Evolutionary conservation across 2,797 vertebrate species (phyloP).

Genomic region (Chloroceryle amazona): DNA sequence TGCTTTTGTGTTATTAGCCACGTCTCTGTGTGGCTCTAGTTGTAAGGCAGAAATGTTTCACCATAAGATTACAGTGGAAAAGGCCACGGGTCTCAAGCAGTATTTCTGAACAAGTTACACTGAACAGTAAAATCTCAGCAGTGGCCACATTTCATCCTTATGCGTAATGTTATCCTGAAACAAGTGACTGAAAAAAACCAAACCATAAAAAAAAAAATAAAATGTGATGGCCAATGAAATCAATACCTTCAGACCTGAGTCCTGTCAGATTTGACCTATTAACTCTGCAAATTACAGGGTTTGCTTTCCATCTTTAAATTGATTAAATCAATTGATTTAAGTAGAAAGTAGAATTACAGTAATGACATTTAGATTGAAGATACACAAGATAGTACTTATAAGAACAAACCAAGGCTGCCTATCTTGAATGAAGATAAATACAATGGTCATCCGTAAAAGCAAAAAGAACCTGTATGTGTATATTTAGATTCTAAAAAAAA

Average conservation of each 20-base stretch:
- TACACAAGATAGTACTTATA: not conserved
- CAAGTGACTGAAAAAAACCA: not conserved
- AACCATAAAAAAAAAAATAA: not conserved
- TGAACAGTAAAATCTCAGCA: not conserved
- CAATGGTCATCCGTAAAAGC: not conserved
- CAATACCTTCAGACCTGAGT: not conserved
- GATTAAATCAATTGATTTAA: not conserved
- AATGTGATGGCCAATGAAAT: not conserved
- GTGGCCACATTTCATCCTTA: not conserved
- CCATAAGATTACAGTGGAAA: not conserved
- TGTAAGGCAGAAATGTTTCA: slow-evolving; percentile 10
- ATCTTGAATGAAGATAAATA: not conserved
- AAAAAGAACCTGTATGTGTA: not conserved
- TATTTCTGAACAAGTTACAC: not conserved
- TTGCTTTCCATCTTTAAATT: slow-evolving; percentile 2
- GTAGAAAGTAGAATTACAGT: not conserved
- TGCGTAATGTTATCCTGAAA: not conserved
- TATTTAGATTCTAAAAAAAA: not conserved
- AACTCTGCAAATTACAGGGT: not conserved
- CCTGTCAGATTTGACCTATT: not conserved
- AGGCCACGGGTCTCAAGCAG: not conserved
- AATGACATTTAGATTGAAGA: not conserved
- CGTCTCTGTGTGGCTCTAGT: not conserved
- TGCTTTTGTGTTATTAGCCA: not conserved
- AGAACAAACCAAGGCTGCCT: slow-evolving; percentile 14